Conservation (phyloP, 2,888 invertebrate species). For the Abscondita cerata region DNA sequence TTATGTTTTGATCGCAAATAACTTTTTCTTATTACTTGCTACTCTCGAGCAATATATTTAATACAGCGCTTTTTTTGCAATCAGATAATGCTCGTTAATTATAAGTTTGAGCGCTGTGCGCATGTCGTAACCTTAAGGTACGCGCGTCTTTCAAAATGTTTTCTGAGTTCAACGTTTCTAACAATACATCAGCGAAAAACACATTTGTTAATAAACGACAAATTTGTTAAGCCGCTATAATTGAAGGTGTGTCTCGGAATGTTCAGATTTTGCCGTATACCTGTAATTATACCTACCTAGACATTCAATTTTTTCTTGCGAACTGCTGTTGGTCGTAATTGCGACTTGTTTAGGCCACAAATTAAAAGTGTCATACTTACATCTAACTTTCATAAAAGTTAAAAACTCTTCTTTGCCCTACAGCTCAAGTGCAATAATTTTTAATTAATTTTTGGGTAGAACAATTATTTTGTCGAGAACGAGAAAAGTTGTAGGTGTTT, state of each 20-base stretch:
- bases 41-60: not conserved
- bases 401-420: not conserved
- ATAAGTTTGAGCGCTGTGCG: no score
- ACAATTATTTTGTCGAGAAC: conserved; percentile 15
- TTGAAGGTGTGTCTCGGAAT: conserved; percentile 14
- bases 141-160: not conserved
- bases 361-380: conserved; percentile 4
- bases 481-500: conserved; percentile 44
- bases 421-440: no score
- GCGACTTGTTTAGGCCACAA: not conserved
- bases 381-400: not conserved
- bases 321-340: conserved; percentile 1
- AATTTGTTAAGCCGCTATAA: conserved; percentile 14
- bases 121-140: no score
- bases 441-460: no score
- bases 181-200: conserved; percentile 19
- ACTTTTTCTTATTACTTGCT: not conserved
- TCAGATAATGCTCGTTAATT: no score
- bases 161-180: conserved; percentile 15
- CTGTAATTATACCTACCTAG: conserved; percentile 10
- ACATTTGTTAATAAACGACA: conserved; percentile 4
- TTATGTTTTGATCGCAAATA: conserved; percentile 7
- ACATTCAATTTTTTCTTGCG: conserved; percentile 4
- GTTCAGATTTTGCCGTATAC: conserved; percentile 14
- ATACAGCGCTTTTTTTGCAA: not conserved